Evolutionary conservation across 2,888 invertebrate genomes (phyloP).

Genomic region (Zonitis immaculata): DNA sequence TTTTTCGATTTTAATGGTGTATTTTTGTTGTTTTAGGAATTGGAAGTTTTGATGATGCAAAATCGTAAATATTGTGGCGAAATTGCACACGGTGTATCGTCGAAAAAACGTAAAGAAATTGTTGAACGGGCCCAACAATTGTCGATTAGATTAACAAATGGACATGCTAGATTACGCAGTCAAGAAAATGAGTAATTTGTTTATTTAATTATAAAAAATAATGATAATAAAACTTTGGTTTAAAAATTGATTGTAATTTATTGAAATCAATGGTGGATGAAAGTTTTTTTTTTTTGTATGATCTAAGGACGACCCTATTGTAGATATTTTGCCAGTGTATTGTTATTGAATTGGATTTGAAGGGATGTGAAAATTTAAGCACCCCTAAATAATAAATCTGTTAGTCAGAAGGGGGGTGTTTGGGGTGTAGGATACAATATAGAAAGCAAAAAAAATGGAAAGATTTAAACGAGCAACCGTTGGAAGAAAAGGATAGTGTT

Average conservation of each 20-base stretch:
- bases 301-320: no score
- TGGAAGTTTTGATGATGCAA: conserved; percentile 98
- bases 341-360: no score
- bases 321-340: no score
- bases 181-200: conserved; percentile 94
- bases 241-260: no score
- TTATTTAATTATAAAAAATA: conserved; percentile 29
- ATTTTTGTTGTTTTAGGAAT: conserved; percentile 62
- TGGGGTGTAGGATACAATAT: no score
- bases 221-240: neutral
- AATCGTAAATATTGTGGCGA: conserved; percentile 97
- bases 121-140: conserved; percentile 96
- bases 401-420: no score
- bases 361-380: no score
- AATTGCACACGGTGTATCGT: conserved; percentile 95
- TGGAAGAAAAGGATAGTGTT: conserved; percentile 30
- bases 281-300: no score
- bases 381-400: no score
- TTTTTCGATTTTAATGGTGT: no score
- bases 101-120: conserved; percentile 94
- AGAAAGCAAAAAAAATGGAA: no score
- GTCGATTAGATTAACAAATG: conserved; percentile 93
- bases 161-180: conserved; percentile 91
- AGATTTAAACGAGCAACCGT: conserved; percentile 29
- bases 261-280: no score